A percentile compares a stretch with the other conserved stretches of the same genome.
Conservation (phyloP, 2,113 vertebrate genomes). For the Salvelinus sp. region DNA sequence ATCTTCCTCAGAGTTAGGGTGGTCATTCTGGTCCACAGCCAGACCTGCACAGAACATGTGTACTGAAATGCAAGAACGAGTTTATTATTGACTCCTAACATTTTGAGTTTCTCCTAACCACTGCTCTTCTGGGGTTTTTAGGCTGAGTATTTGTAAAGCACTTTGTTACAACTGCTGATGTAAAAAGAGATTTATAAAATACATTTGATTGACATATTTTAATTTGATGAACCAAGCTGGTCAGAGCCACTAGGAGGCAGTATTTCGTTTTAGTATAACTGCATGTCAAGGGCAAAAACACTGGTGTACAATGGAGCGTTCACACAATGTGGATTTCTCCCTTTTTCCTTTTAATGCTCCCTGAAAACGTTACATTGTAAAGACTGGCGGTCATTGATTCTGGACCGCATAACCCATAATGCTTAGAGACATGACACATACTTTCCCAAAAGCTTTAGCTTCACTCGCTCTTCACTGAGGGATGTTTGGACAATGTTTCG, state of each 20-base stretch:
- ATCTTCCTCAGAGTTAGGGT: no score
- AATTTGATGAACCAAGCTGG: not conserved
- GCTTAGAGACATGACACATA: not conserved
- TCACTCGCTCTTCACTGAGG: not conserved
- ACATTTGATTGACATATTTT: no score
- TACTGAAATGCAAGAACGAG: no score
- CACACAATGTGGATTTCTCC: no score
- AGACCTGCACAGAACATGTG: no score
- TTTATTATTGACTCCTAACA: no score
- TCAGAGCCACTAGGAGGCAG: not conserved
- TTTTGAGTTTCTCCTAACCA: no score
- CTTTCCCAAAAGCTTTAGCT: conserved; percentile 17
- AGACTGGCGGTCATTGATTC: not conserved
- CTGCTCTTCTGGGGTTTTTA: no score
- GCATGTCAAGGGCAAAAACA: not conserved
- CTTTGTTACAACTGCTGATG: no score
- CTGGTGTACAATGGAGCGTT: not conserved
- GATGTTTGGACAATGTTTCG: not conserved
- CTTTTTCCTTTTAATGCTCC: not conserved
- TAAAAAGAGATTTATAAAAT: no score
- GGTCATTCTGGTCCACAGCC: no score
- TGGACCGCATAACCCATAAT: not conserved
- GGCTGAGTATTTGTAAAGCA: no score
- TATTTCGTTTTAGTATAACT: not conserved
- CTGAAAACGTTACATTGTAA: not conserved